Conservation (phyloP, 2,888 invertebrate genomes). For the Pinctada fucata region DNA sequence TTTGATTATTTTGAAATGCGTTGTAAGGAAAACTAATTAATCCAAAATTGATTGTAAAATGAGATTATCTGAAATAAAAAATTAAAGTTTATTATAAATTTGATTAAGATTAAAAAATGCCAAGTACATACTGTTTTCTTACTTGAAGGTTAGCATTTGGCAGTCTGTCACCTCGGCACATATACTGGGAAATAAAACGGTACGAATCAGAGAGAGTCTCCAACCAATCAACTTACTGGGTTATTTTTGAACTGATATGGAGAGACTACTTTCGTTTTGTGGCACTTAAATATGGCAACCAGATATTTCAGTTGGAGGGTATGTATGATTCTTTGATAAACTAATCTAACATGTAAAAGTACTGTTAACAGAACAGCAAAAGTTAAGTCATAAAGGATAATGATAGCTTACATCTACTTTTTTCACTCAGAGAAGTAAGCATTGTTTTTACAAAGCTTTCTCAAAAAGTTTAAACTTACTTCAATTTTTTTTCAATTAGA, state of each 20-base stretch:
- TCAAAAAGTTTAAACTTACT: no score
- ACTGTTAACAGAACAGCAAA: no score
- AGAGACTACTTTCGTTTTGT: slow-evolving; percentile 72
- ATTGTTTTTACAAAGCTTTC: neutral
- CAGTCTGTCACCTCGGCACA: slow-evolving; percentile 66
- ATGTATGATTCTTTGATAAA: neutral
- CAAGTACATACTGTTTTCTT: no score
- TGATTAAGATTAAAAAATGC: no score
- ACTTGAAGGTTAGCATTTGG: slow-evolving; percentile 67
- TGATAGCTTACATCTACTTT: neutral
- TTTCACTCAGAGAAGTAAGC: no score
- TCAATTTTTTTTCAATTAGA: no score
- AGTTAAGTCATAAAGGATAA: neutral
- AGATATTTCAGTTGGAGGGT: slow-evolving; percentile 59
- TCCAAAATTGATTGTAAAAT: no score
- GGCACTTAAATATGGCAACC: slow-evolving; percentile 67
- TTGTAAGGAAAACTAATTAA: no score
- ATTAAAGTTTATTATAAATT: no score
- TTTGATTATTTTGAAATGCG: no score
- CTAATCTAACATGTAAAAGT: no score
- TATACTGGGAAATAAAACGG: slow-evolving; percentile 68
- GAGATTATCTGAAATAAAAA: no score
- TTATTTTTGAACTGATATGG: slow-evolving; percentile 72
- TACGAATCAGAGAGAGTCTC: slow-evolving; percentile 64
- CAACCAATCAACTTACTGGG: slow-evolving; percentile 73